Conservation (phyloP, 2,797 vertebrate genomes). For the Syngnathus rostellatus region DNA sequence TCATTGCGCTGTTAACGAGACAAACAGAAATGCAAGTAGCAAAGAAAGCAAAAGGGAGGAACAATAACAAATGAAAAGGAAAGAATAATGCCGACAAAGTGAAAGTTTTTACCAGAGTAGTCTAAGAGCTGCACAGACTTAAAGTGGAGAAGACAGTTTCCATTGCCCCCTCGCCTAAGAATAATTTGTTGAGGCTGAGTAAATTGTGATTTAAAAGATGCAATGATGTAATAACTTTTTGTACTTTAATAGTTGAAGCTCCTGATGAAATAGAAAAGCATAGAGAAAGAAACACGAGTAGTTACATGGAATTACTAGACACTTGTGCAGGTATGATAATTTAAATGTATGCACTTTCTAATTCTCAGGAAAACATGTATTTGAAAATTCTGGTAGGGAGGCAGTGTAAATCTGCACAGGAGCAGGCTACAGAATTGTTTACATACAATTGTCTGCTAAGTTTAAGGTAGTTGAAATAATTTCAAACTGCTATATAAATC, state of each 20-base stretch:
- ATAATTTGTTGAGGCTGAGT: conserved; percentile 76
- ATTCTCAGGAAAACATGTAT: neutral
- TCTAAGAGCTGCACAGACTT: conserved; percentile 49
- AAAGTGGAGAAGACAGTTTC: conserved; percentile 80
- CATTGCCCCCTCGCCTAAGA: conserved; percentile 74
- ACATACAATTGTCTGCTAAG: neutral
- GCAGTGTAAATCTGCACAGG: too few species aligned
- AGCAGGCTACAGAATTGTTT: too few species aligned
- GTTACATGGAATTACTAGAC: conserved; percentile 2
- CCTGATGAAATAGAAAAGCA: conserved; percentile 14
- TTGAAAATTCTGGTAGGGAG: neutral
- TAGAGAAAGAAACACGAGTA: conserved; percentile 32
- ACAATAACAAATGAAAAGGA: neutral
- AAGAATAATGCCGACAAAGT: neutral
- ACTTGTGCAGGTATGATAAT: neutral
- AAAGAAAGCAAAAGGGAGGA: neutral
- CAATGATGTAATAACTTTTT: conserved; percentile 83
- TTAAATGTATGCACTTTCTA: neutral
- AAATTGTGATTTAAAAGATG: conserved; percentile 83
- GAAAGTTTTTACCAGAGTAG: conserved; percentile 54
- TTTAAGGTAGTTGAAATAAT: neutral
- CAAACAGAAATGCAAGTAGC: neutral
- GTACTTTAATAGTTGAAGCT: conserved; percentile 63
- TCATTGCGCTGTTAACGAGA: too few species aligned
- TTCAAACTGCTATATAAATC: neutral